Evolutionary conservation across 1,140 invertebrate genomes (phyloP).

Genomic region (Microplitis demolitor): DNA sequence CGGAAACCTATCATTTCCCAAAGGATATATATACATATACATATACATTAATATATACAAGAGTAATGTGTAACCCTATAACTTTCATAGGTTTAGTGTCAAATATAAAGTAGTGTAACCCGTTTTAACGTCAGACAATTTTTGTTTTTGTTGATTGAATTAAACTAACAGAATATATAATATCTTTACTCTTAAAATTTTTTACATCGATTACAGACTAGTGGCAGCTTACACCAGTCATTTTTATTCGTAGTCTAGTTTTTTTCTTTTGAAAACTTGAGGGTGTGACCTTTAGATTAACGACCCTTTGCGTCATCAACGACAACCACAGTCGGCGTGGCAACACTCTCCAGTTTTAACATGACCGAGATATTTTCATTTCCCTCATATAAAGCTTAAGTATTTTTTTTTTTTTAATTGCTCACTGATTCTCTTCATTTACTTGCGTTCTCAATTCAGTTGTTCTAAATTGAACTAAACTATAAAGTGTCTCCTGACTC

Average conservation of each 20-base stretch:
- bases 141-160: not conserved
- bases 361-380: not conserved
- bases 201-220: not conserved
- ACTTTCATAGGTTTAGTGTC: not conserved
- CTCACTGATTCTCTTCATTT: not conserved
- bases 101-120: conserved; percentile 48
- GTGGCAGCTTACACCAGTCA: not conserved
- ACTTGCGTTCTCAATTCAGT: not conserved
- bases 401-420: conserved; percentile 12
- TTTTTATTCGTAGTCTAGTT: not conserved
- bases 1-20: conserved; percentile 19
- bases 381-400: too few species aligned
- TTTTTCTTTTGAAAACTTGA: not conserved
- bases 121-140: conserved; percentile 48
- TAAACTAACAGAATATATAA: not conserved
- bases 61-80: conserved; percentile 22
- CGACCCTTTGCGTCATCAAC: not conserved
- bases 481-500: not conserved
- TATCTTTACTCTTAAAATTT: not conserved
- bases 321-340: not conserved
- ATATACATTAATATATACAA: not conserved
- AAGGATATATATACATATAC: not conserved
- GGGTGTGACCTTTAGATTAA: conserved; percentile 20
- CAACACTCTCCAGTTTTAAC: conserved; percentile 12
- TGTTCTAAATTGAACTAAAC: not conserved